Evolutionary conservation across 1,140 invertebrate genomes (phyloP), one percentile per base, ranked within the genome.

Genomic region (Heliconius congener): DNA sequence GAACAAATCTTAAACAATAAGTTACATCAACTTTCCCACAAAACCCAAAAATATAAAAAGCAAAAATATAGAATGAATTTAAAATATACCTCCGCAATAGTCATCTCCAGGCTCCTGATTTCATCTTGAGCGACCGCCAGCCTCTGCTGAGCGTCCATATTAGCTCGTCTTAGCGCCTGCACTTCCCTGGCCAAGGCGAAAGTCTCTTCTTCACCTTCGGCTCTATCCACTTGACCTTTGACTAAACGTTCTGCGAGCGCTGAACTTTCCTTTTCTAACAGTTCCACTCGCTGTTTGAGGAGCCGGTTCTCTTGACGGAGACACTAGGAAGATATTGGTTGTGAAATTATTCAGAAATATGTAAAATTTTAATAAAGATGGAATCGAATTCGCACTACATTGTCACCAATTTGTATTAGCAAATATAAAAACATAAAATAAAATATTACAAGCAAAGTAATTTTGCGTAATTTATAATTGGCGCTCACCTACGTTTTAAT

Each of bases 281-380:
- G 96, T 88, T 99, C 99, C 72, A 99, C 98, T 83, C 98, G 96
- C 90, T 99, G 98, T 81, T 98, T 96, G 0, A 99, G 94, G 66
- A 99, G 95, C 84, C 98, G 97, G 91, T 99, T 99, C 94, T 99
- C 99, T 79, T 98, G 98, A 83, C 99, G 96, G 70, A 99, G 95
- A 86, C 98, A 97, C 96, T 99, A 96, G 52, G 96, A 71, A 79
- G 27, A 74, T 66, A 16, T n/a, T 39, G 23, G 55, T 72, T 52
- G 79, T 75, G 79, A 52, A 6, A 18, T 52, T 52, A 52, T 19
- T 19, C 1, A 8, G 6, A 19, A 52, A 52, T 0, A 52, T 19
- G 0, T 19, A 18, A 19, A 19, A 52, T 52, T 18, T 0, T 0
- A 52, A 19, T 18, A 18, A 19, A 5, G 16, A 6, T 2, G 3